Base-by-base conservation (phyloP, 1,140 invertebrate genomes). In the Sycophila sp. region DNA sequence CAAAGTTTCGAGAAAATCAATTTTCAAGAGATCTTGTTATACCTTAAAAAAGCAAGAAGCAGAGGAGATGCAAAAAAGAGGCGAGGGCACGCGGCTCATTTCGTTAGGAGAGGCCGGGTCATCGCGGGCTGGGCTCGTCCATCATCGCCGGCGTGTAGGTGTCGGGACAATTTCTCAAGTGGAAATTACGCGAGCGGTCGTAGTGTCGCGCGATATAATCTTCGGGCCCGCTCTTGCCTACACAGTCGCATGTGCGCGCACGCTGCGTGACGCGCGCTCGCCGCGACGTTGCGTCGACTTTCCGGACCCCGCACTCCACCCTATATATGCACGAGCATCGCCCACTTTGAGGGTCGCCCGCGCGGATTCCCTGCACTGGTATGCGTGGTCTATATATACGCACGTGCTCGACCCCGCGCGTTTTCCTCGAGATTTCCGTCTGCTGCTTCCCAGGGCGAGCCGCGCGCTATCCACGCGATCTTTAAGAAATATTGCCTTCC, bases 361-460 rank as follows among this genome's bases (percentile, higher is more conserved):
- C n/a, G n/a, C 15, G 24, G 28, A 51, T 13, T 26, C 13, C 2
- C 24, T 15, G 13, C 8, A 7, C 51, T 58, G 55, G 28, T 34
- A 38, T n/a, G n/a, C n/a, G n/a, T n/a, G n/a, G n/a, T n/a, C n/a
- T n/a, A n/a, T n/a, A n/a, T n/a, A n/a, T n/a, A n/a, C n/a, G n/a
- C n/a, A n/a, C n/a, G 4, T 3, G 53, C 8, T 36, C 2, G 7
- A 28, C 7, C 7, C 2, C n/a, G 8, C 49, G 36, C 40, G 38
- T 51, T 68, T 68, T 60, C 66, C 32, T 36, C 34, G 56, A 49
- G 55, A 67, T 47, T 36, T 58, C 30, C 53, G 42, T 51, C 34
- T 11, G 19, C 17, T 8, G 36, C n/a, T 19, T 7, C 15, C 2
- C 15, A 1, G 19, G n/a, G 10, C 11, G 28, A 32, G 11, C 28